Base-by-base conservation (phyloP, 2,888 invertebrate species). In the Pyralis farinalis region DNA sequence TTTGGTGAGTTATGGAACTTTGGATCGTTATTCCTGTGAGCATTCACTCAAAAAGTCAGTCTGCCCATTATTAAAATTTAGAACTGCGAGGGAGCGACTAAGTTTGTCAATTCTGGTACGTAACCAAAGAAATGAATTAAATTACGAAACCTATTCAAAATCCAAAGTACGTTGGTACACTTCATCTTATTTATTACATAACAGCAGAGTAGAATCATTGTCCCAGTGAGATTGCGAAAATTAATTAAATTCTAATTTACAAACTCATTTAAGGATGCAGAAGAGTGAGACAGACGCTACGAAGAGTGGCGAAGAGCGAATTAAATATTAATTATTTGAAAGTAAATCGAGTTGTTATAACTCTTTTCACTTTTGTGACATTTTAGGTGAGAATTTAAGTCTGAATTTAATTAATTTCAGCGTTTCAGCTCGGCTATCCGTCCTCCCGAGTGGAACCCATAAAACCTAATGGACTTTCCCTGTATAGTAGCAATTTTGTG, bases 391-490 rank as follows among this genome's bases (percentile, higher is more conserved):
- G 73, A 78, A 58, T 64, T 57, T 61, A 57, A 63, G 63, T 53
- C 49, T 52, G 64, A 68, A 82, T 83, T 83, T 82, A 84, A 86
- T 85, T 85, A 85, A 84, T 83, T 83, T 78, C 67, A 69, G 63
- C 75, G 71, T 70, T 77, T 69, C 67, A 65, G 61, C 71, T 71
- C 65, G 71, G 62, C 82, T 71, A 78, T 82, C 72, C 79, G 74
- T 79, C 77, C 80, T 73, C 68, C 62, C 58, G 72, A 74, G 77
- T 69, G 65, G 61, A 71, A 72, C 71, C 79, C 79, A 79, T 84
- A 84, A 84, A 85, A 84, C 83, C 76, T 86, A 86, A 86, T 86
- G 86, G 86, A 85, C 75, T 86, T 85, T 85, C 76, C 63, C 72
- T 85, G 85, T 86, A 80, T 78, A 69, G 75, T 71, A 76, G 79